A percentile compares a stretch with the other conserved stretches of the same genome.
These are phyloP conservation scores for Chiloscyllium punctatum DNA, from an alignment of 2,797 vertebrate genomes.

Conservation along the genomic window DNA sequence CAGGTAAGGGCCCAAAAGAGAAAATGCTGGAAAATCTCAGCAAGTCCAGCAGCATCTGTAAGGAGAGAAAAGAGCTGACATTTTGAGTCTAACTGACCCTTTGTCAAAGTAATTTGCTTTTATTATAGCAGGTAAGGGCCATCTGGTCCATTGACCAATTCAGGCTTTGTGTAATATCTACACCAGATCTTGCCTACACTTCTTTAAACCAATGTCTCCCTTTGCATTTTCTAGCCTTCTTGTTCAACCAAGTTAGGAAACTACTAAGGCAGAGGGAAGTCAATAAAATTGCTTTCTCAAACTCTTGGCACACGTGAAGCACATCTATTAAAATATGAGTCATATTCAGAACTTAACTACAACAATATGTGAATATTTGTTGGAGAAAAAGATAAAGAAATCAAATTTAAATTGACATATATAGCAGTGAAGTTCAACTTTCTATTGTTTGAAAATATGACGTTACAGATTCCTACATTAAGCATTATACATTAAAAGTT, in stretches of 20 bases:
- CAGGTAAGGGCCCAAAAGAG: background rate
- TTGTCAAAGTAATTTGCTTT: no score
- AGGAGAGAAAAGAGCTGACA: no score
- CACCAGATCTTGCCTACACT: background rate
- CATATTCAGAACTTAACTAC: background rate
- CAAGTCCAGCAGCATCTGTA: no score
- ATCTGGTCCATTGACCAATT: background rate
- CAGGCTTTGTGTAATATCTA: background rate
- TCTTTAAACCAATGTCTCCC: background rate
- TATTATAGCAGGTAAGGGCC: background rate
- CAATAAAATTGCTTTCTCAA: background rate
- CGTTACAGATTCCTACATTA: background rate
- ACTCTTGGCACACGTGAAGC: background rate
- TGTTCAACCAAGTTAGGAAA: background rate
- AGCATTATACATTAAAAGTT: background rate
- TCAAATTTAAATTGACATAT: background rate
- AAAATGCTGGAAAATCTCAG: no score
- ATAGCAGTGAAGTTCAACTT: background rate
- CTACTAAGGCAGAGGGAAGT: background rate
- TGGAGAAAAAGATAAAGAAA: background rate
- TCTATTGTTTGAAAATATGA: background rate
- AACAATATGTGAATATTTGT: background rate
- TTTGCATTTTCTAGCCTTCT: background rate
- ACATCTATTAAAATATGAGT: background rate
- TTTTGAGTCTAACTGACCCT: no score